Evolutionary conservation across 2,888 invertebrate species (phyloP).

Genomic region (Drosophila quinaria): DNA sequence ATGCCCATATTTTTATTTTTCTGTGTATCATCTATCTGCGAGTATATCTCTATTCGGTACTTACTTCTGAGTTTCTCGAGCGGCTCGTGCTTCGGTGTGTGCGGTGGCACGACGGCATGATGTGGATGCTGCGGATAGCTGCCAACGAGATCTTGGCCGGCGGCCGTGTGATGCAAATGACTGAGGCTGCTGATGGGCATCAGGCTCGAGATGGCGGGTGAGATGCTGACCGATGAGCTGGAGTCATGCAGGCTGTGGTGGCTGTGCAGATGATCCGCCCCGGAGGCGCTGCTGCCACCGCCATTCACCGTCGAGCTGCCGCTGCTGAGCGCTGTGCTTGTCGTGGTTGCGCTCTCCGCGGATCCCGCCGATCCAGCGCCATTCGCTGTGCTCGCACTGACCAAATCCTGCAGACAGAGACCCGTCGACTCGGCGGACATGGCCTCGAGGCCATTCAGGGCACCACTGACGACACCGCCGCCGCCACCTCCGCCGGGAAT

Average conservation of each 20-base stretch:
- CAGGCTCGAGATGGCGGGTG: conserved; percentile 87
- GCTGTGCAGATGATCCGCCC: conserved; percentile 84
- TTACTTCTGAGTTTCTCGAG: conserved; percentile 91
- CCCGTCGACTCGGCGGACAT: conserved; percentile 87
- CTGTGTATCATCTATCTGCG: background rate
- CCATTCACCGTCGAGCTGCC: conserved; percentile 84
- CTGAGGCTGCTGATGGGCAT: conserved; percentile 86
- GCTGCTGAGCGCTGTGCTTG: conserved; percentile 82
- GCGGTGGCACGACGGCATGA: conserved; percentile 87
- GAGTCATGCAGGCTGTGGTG: conserved; percentile 87
- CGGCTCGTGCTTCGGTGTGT: conserved; percentile 88
- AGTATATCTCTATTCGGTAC: conserved; percentile 74
- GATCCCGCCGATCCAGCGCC: conserved; percentile 83
- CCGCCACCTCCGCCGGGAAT: conserved; percentile 70
- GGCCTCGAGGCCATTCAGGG: conserved; percentile 86
- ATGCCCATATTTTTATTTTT: too few relatives aligned
- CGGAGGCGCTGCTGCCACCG: conserved; percentile 78
- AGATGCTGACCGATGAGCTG: conserved; percentile 87
- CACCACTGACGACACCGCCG: conserved; percentile 66
- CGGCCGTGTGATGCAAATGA: conserved; percentile 85
- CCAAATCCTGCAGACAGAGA: conserved; percentile 90
- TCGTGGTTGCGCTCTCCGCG: conserved; percentile 82
- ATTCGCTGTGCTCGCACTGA: conserved; percentile 87
- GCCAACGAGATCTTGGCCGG: conserved; percentile 86
- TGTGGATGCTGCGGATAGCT: conserved; percentile 87